These are phyloP conservation scores for Dermochelys coriacea DNA, from an alignment of 2,797 vertebrate genomes.

Conservation along the genomic window DNA sequence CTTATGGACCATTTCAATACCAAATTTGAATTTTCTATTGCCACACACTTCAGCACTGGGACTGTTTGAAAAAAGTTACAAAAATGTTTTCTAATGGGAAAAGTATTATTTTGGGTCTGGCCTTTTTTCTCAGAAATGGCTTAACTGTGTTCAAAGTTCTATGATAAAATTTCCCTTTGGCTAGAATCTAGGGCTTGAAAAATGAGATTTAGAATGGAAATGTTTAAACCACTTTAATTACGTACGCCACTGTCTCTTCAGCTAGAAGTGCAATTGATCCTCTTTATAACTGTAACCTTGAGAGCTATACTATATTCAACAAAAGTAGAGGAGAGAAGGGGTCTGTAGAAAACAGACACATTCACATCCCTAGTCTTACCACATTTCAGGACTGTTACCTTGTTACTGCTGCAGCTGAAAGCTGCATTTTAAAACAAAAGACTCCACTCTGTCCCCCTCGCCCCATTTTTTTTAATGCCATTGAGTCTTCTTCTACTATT, in stretches of 20 bases:
- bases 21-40: background rate
- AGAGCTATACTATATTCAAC: background rate
- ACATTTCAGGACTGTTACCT: background rate
- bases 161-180: background rate
- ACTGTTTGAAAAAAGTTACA: background rate
- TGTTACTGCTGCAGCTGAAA: background rate
- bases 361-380: too few species aligned
- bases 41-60: background rate
- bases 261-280: background rate
- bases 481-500: background rate
- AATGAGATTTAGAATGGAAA: background rate
- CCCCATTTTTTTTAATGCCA: too few species aligned
- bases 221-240: background rate
- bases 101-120: background rate
- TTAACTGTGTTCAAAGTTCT: too few species aligned
- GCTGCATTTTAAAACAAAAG: background rate
- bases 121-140: background rate
- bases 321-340: background rate
- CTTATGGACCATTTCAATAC: background rate
- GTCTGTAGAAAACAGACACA: background rate
- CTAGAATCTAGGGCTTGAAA: background rate
- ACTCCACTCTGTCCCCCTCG: rapidly evolving
- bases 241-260: background rate
- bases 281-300: background rate
- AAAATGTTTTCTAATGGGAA: background rate